phyloP scores from a whole-genome alignment of 2,113 vertebrate genomes.

The Porphyrio hochstetteri region DNA sequence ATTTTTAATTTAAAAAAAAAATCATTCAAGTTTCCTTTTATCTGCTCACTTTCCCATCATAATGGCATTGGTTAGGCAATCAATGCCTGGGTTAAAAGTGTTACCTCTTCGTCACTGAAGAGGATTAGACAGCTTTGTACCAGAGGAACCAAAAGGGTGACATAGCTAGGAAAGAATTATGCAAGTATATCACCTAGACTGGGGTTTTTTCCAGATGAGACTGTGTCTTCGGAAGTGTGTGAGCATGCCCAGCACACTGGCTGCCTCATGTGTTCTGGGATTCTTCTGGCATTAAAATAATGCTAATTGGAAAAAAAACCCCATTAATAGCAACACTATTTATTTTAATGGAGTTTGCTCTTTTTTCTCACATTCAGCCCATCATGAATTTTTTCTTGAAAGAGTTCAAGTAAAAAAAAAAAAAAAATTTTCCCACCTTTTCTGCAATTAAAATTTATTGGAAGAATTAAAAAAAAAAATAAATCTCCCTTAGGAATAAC shows the following conservation, averaged over 20 bases:
- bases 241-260: not conserved
- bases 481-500: not conserved
- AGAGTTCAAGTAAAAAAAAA: not conserved
- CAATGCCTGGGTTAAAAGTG: not conserved
- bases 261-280: not conserved
- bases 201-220: not conserved
- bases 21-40: conserved; percentile 5
- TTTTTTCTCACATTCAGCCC: not conserved
- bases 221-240: not conserved
- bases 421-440: not conserved
- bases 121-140: conserved; percentile 11
- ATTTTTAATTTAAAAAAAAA: not conserved
- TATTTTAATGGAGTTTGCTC: not conserved
- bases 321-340: not conserved
- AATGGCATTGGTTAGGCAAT: not conserved
- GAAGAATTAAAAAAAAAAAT: not conserved
- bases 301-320: not conserved
- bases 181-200: not conserved
- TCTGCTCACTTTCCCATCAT: not conserved
- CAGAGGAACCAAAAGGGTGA: not conserved
- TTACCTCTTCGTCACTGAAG: not conserved
- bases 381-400: not conserved
- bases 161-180: not conserved
- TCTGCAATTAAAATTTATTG: not conserved
- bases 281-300: not conserved